These are phyloP conservation scores for Poeciliopsis presidionis DNA, from an alignment of 2,797 vertebrate genomes.

Conservation along the genomic window DNA sequence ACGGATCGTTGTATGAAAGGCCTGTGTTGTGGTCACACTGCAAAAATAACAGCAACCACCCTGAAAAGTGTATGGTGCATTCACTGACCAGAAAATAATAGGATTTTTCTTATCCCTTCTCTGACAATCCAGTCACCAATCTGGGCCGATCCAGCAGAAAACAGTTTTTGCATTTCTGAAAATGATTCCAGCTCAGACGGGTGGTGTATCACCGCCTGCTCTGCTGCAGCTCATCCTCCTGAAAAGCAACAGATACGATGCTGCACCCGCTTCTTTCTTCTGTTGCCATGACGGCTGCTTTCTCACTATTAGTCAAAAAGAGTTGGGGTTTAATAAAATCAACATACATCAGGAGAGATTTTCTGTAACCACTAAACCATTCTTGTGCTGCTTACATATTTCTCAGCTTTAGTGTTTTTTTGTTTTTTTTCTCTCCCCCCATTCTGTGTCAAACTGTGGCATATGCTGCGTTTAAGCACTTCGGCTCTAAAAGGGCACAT, in stretches of 20 bases:
- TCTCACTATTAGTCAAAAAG: slow-evolving; percentile 40
- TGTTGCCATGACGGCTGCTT: slow-evolving; percentile 66
- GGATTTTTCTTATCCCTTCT: slow-evolving; percentile 40
- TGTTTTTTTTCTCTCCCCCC: background rate
- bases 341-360: slow-evolving; percentile 54
- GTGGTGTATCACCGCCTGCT: slow-evolving; percentile 56
- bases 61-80: background rate
- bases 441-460: slow-evolving; percentile 15
- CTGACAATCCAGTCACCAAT: background rate
- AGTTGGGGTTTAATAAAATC: slow-evolving; percentile 37
- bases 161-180: slow-evolving; percentile 20
- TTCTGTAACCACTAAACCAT: slow-evolving; percentile 7
- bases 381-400: background rate
- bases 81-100: background rate
- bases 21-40: background rate
- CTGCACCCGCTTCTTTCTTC: slow-evolving; percentile 53
- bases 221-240: slow-evolving; percentile 44
- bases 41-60: background rate
- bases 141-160: background rate
- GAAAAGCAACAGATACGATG: slow-evolving; percentile 42
- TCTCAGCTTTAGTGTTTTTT: background rate
- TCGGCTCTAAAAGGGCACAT: slow-evolving; percentile 18
- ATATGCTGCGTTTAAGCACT: slow-evolving; percentile 27
- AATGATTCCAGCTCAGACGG: slow-evolving; percentile 54
- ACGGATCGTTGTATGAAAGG: background rate